Conservation (phyloP, 1,140 invertebrate species). For the Euschistus heros region DNA sequence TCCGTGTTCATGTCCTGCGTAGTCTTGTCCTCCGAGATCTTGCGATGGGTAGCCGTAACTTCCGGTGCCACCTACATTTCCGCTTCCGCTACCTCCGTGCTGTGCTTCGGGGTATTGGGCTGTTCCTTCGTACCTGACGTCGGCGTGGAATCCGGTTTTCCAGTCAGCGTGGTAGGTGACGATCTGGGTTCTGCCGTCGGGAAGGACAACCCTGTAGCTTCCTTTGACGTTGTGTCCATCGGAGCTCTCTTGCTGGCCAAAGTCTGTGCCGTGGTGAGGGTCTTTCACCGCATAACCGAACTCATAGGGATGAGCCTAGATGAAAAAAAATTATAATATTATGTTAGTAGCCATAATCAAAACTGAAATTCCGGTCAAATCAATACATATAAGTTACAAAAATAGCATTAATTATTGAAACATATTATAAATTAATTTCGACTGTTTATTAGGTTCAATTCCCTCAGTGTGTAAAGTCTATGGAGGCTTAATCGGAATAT, state of each 20-base stretch:
- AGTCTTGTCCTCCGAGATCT: neutral
- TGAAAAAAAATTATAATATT: conserved; percentile 27
- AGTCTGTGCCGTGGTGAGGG: conserved; percentile 58
- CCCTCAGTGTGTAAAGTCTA: too few relatives aligned
- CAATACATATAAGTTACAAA: too few relatives aligned
- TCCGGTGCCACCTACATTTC: neutral
- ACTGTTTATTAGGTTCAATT: too few relatives aligned
- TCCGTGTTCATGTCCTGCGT: neutral
- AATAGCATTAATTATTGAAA: too few relatives aligned
- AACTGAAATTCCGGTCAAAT: too few relatives aligned
- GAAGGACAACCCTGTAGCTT: conserved; percentile 60
- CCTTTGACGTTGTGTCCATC: conserved; percentile 60
- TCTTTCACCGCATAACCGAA: conserved; percentile 70
- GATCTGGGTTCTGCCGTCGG: conserved; percentile 57
- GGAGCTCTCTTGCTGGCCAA: conserved; percentile 54
- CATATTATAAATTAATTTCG: too few relatives aligned
- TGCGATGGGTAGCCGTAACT: neutral
- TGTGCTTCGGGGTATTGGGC: neutral
- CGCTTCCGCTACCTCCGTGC: neutral
- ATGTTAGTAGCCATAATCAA: too few relatives aligned
- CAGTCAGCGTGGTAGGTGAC: conserved; percentile 69
- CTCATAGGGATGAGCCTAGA: conserved; percentile 63
- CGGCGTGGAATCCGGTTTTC: conserved; percentile 66
- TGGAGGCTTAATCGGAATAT: too few relatives aligned
- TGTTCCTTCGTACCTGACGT: conserved; percentile 56